A percentile compares a stretch with the other conserved stretches of the same genome.
These are phyloP conservation scores for Drosophila nr. medialis DNA, from an alignment of 2,888 invertebrate species.

Conservation along the genomic window DNA sequence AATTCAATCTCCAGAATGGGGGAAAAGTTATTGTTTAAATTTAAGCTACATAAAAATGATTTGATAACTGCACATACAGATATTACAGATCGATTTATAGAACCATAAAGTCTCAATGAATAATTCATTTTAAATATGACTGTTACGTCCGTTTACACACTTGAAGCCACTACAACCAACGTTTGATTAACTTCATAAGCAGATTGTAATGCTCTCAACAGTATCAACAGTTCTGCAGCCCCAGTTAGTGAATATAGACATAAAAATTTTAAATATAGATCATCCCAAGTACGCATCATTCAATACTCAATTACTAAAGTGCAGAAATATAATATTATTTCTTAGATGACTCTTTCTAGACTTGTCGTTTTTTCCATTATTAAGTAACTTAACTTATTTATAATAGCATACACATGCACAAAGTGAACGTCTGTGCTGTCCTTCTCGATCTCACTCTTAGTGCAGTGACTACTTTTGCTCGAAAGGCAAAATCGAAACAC, in stretches of 20 bases:
- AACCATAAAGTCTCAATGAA: not conserved
- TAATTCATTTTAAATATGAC: not conserved
- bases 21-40: not conserved
- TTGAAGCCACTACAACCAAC: not conserved
- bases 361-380: not conserved
- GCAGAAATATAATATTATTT: conserved; percentile 1
- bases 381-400: not conserved
- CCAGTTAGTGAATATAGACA: not conserved
- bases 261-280: not conserved
- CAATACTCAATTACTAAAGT: not conserved
- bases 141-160: not conserved
- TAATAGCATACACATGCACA: not conserved
- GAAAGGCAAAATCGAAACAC: conserved; percentile 15
- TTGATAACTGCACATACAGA: not conserved
- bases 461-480: not conserved
- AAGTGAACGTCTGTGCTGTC: not conserved
- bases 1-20: not conserved
- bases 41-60: not conserved
- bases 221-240: not conserved
- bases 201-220: not conserved
- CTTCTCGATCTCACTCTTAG: not conserved
- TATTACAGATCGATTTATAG: not conserved
- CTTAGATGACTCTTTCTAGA: conserved; percentile 4
- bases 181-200: not conserved
- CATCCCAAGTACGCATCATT: not conserved